Evolutionary conservation across 2,113 vertebrate species (phyloP).

Genomic region (Chionodraco myersi): DNA sequence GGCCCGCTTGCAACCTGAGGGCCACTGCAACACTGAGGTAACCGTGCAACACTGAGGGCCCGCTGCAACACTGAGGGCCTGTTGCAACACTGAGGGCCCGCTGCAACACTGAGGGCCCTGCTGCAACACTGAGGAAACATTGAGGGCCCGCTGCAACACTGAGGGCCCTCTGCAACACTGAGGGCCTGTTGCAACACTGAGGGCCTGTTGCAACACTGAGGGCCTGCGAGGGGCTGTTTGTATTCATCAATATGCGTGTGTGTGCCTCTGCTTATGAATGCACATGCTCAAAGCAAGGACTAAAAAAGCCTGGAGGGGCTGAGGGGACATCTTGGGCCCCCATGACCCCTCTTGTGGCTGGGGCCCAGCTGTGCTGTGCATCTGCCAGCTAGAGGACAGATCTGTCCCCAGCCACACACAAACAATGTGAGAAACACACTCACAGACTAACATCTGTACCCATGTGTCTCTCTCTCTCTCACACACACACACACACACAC

Average conservation of each 20-base stretch:
- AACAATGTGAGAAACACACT: conserved; percentile 46
- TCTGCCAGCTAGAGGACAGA: conserved; percentile 80
- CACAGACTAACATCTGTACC: conserved; percentile 45
- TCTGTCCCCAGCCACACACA: conserved; percentile 61
- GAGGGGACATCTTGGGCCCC: conserved; percentile 53
- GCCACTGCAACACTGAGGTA: too few species aligned
- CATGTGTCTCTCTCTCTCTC: conserved; percentile 22
- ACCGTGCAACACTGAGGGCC: too few species aligned
- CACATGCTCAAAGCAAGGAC: conserved; percentile 48
- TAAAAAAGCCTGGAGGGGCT: conserved; percentile 66
- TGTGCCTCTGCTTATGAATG: not conserved
- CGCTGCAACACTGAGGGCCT: too few species aligned
- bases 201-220: not conserved
- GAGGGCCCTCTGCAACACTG: too few species aligned
- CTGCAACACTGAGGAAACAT: too few species aligned
- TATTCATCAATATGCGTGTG: conserved; percentile 43
- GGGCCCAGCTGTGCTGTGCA: conserved; percentile 76
- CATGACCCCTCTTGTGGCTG: conserved; percentile 73
- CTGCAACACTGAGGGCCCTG: too few species aligned
- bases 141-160: too few species aligned
- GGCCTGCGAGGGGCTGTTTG: conserved; percentile 39
- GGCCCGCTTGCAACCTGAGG: too few species aligned
- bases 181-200: too few species aligned
- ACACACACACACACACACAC: not conserved
- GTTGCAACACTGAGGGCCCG: too few species aligned